Evolutionary conservation across 2,113 vertebrate genomes (phyloP), one percentile per base, ranked within the genome.

Genomic region (Myiozetetes cayanensis): DNA sequence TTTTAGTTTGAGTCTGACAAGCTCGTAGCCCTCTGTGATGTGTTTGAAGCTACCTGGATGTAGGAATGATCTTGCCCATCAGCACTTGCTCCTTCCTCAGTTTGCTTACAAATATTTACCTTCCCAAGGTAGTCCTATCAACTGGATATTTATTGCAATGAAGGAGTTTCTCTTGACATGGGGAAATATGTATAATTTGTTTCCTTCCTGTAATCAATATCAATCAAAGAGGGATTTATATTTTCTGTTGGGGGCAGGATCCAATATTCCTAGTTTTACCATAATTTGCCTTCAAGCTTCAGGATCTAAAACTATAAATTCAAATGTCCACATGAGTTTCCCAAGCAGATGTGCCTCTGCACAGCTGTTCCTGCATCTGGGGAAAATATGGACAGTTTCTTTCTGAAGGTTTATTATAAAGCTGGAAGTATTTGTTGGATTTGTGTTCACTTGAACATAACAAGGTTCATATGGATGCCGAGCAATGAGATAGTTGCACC

Each of bases 341-440:
- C 79, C 2, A 1, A 82, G 68, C 95, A 96, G 96, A 88, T 95
- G 96, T 91, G 84, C 65, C 58, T 96, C 39, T 33, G 58, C 80
- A 80, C 95, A 97, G 97, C 93, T 97, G 97, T 82, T 77, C n/a
- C 80, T 94, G 93, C 93, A 91, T 63, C 75, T 86, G 96, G 94
- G 77, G 59, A 66, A 93, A 95, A 59, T 46, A 56, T 73, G 87
- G 94, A 37, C 16, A 30, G 47, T 13, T 93, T 85, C 85, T 89
- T 77, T 58, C 63, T 80, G 92, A 81, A 87, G 55, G 77, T 80
- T 96, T 91, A 81, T 90, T 61, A 68, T 68, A 78, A 96, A 93
- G 94, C 90, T 83, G 92, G 97, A 91, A 96, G 77, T 62, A 52
- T 46, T 84, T 3, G 35, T 78, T 67, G 74, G n/a, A 30, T 66